Evolutionary conservation across 2,113 vertebrate species (phyloP).

Genomic region (Columba livia): DNA sequence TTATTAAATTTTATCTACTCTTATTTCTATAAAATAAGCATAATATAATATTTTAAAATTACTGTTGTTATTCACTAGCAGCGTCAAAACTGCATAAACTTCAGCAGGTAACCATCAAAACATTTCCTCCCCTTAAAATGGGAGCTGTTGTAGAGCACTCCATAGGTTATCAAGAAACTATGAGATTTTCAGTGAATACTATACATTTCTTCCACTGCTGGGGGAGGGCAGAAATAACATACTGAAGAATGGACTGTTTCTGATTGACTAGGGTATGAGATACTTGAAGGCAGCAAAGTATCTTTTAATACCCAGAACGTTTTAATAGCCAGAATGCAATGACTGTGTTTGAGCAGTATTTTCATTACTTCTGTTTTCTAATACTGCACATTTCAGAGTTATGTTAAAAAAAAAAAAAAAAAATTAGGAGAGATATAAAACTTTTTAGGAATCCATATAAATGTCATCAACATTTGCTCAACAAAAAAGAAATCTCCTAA

Average conservation of each 20-base stretch:
- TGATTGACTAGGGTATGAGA: neutral
- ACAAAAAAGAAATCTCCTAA: neutral
- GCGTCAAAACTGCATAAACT: neutral
- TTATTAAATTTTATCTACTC: neutral
- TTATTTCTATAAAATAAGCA: neutral
- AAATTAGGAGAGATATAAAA: neutral
- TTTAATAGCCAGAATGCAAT: neutral
- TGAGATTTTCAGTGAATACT: neutral
- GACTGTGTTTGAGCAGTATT: neutral
- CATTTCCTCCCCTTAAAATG: neutral
- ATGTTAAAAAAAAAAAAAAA: neutral
- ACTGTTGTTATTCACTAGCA: neutral
- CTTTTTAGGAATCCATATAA: neutral
- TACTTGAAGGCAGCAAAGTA: neutral
- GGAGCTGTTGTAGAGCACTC: neutral
- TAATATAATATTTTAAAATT: neutral
- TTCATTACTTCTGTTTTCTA: neutral
- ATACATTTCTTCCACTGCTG: neutral
- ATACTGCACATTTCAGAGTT: neutral
- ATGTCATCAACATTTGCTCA: neutral
- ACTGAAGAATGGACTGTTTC: neutral
- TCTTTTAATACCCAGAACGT: neutral
- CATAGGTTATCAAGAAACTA: neutral
- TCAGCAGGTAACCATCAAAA: neutral
- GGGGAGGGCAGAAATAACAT: too few species aligned